Conservation (phyloP, 2,797 vertebrate species). For the Arnoldichthys spilopterus region DNA sequence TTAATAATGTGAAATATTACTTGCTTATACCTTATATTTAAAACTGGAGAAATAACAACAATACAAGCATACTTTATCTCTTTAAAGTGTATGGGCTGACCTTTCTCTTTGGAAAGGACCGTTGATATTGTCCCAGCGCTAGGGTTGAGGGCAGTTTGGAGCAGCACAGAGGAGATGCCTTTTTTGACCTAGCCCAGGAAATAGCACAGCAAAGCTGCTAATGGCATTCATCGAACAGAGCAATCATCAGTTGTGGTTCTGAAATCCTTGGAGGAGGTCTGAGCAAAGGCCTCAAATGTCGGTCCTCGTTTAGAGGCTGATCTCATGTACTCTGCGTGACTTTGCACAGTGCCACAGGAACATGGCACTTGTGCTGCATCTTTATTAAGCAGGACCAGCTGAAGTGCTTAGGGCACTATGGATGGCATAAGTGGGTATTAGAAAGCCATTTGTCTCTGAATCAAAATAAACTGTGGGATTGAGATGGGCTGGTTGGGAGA, state of each 20-base stretch:
- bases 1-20: too few species aligned
- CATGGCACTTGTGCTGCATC: constrained; percentile 52
- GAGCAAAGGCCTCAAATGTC: constrained; percentile 50
- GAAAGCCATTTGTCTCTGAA: constrained; percentile 50
- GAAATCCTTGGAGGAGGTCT: constrained; percentile 49
- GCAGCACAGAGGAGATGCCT: constrained; percentile 9
- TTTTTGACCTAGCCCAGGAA: constrained; percentile 13
- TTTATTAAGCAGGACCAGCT: constrained; percentile 49
- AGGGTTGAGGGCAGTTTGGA: constrained; percentile 1
- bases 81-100: constrained; percentile 37
- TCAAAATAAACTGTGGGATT: constrained; percentile 63
- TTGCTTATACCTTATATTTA: constrained; percentile 4
- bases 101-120: constrained; percentile 9
- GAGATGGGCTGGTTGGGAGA: constrained; percentile 31
- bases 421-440: constrained; percentile 46
- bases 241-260: constrained; percentile 17
- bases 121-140: constrained; percentile 13
- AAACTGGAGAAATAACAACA: not conserved
- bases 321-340: constrained; percentile 47
- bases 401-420: constrained; percentile 42
- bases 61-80: not conserved
- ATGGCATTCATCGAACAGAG: not conserved
- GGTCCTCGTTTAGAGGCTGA: constrained; percentile 31
- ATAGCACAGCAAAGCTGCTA: constrained; percentile 29
- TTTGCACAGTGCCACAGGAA: constrained; percentile 34